phyloP scores from a whole-genome alignment of 2,888 invertebrate genomes.

The Anoncus sp. region DNA sequence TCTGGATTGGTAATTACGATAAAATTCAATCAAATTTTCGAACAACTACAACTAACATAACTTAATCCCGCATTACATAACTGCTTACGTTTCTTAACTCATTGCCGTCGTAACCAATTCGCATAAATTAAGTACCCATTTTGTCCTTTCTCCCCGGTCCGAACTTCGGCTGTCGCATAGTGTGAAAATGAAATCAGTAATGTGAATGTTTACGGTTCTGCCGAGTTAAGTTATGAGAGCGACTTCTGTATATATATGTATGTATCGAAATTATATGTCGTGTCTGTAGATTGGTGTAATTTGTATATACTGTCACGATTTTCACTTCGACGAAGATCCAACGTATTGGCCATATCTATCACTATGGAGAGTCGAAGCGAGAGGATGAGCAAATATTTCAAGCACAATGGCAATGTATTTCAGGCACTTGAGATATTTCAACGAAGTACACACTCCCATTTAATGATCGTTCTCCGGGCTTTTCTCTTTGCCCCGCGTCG shows the following conservation, averaged over 20 bases:
- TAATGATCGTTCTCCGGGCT: slow-evolving; percentile 25
- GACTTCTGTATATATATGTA: background rate
- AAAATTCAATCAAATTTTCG: too few relatives aligned
- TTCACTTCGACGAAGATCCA: background rate
- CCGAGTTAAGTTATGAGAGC: too few relatives aligned
- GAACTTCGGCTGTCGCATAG: too few relatives aligned
- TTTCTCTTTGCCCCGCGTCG: slow-evolving; percentile 6
- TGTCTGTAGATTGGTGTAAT: background rate
- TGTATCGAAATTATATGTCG: background rate
- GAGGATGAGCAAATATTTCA: slow-evolving; percentile 3
- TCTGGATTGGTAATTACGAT: too few relatives aligned
- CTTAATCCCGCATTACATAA: too few relatives aligned
- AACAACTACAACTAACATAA: too few relatives aligned
- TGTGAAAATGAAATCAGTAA: too few relatives aligned
- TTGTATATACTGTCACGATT: background rate
- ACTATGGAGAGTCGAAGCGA: background rate
- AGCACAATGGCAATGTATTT: slow-evolving; percentile 34
- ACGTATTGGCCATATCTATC: background rate
- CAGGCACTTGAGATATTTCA: slow-evolving; percentile 33
- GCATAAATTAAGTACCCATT: too few relatives aligned
- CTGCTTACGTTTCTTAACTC: too few relatives aligned
- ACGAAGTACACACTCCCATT: slow-evolving; percentile 25
- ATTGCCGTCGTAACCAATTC: too few relatives aligned
- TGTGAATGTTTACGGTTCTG: too few relatives aligned
- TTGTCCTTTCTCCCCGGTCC: too few relatives aligned